phyloP scores from a whole-genome alignment of 2,888 invertebrate species.

The Drosophila anomalata region DNA sequence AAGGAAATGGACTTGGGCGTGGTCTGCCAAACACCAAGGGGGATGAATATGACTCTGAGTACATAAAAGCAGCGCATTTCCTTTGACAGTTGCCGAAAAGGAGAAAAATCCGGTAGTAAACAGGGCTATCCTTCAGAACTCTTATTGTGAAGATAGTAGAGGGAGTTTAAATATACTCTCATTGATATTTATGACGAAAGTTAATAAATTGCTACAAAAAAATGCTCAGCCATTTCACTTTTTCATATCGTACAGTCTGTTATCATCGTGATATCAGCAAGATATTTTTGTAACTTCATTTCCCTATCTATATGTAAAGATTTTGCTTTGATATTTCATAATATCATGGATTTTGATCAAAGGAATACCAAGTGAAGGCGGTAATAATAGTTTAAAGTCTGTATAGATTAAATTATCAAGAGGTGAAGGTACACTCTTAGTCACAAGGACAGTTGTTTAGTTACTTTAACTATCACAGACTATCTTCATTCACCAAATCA shows the following conservation, averaged over 20 bases:
- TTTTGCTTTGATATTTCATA: constrained; percentile 1
- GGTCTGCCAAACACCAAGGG: constrained; percentile 17
- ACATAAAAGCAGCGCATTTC: constrained; percentile 32
- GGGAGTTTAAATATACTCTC: constrained; percentile 55
- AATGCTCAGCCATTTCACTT: not conserved
- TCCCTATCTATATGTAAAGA: constrained; percentile 4
- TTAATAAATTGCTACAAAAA: not conserved
- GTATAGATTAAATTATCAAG: not conserved
- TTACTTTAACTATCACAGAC: not conserved
- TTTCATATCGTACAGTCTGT: constrained; percentile 2
- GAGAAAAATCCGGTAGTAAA: constrained; percentile 3
- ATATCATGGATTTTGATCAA: not conserved
- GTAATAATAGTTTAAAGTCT: not conserved
- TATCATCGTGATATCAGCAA: constrained; percentile 21
- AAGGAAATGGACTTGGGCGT: constrained; percentile 41
- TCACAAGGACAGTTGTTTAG: not conserved
- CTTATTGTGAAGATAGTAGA: constrained; percentile 12
- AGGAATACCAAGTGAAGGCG: not conserved
- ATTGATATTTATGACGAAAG: constrained; percentile 55
- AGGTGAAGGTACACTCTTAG: not conserved
- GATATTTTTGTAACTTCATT: not conserved
- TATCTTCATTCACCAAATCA: not conserved
- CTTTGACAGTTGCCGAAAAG: constrained; percentile 55
- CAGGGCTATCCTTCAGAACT: constrained; percentile 25
- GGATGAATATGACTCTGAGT: constrained; percentile 36